These are phyloP conservation scores for Mastomys natalensis DNA, from an alignment of 2,113 vertebrate species.

Conservation along the genomic window DNA sequence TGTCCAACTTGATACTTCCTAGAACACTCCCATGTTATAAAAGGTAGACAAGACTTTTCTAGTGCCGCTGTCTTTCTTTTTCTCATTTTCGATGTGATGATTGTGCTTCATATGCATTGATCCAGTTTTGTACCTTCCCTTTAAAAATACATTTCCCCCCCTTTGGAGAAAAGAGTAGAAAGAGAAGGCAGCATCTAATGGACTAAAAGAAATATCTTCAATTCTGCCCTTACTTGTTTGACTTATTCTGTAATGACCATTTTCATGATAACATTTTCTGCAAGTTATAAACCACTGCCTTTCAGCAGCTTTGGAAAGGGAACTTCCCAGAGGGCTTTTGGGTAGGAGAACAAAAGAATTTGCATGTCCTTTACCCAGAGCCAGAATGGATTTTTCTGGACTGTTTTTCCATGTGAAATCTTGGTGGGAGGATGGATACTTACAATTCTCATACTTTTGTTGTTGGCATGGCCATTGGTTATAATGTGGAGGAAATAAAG, in stretches of 20 bases:
- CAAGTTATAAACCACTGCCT: background rate
- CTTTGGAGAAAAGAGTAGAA: background rate
- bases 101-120: background rate
- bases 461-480: slow-evolving; percentile 35
- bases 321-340: slow-evolving; percentile 47
- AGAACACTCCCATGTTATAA: slow-evolving; percentile 62
- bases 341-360: slow-evolving; percentile 56
- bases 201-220: slow-evolving; percentile 5
- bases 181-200: background rate
- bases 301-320: slow-evolving; percentile 43
- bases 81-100: slow-evolving; percentile 51
- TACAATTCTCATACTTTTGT: slow-evolving; percentile 15
- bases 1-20: slow-evolving; percentile 71
- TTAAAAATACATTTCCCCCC: slow-evolving; percentile 14
- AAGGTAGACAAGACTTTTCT: slow-evolving; percentile 64
- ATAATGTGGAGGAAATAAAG: slow-evolving; percentile 46
- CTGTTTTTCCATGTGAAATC: slow-evolving; percentile 53
- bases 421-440: slow-evolving; percentile 46
- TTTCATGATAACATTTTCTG: slow-evolving; percentile 50
- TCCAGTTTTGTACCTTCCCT: slow-evolving; percentile 18
- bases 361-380: slow-evolving; percentile 8
- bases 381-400: slow-evolving; percentile 54
- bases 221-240: background rate
- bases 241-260: slow-evolving; percentile 25
- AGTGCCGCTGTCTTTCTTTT: slow-evolving; percentile 43